These are phyloP conservation scores for Gymnobelideus leadbeateri DNA, from an alignment of 2,113 vertebrate species.

Conservation along the genomic window DNA sequence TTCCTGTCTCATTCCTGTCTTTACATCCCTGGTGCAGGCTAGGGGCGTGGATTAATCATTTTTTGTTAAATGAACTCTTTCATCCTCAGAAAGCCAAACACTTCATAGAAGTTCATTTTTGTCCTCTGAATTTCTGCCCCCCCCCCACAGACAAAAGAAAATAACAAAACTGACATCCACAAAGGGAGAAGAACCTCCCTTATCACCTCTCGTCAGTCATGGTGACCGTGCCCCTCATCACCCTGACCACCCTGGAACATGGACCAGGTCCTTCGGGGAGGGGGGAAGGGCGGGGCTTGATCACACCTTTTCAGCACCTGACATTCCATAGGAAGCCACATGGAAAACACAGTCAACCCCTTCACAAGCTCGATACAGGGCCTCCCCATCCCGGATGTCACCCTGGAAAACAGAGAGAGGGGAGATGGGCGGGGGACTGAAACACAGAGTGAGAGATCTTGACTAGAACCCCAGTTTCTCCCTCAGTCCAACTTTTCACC, in stretches of 20 bases:
- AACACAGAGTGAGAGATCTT: neutral
- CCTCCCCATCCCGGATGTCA: slow-evolving; percentile 91
- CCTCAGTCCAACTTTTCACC: neutral
- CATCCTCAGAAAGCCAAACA: neutral
- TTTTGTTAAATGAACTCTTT: neutral
- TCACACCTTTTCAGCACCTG: slow-evolving; percentile 92
- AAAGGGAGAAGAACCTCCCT: neutral
- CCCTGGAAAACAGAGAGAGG: slow-evolving; percentile 83
- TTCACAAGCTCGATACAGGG: slow-evolving; percentile 88
- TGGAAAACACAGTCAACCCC: slow-evolving; percentile 94
- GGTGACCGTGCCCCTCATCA: neutral
- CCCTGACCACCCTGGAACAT: neutral
- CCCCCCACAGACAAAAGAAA: neutral
- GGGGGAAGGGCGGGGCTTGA: neutral
- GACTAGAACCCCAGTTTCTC: neutral
- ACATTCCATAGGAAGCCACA: slow-evolving; percentile 94
- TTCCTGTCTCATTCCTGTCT: neutral
- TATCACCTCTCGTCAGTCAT: neutral
- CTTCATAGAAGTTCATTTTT: neutral
- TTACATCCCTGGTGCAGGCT: neutral
- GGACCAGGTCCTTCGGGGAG: neutral
- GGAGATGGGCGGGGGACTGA: neutral
- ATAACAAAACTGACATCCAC: neutral
- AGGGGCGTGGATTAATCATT: neutral
- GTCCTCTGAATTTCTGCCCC: neutral